Percentiles rank a stretch among this genome's conserved stretches.
These are phyloP conservation scores for Hydrocynus forskahlii DNA, from an alignment of 2,797 vertebrate species.

Conservation along the genomic window DNA sequence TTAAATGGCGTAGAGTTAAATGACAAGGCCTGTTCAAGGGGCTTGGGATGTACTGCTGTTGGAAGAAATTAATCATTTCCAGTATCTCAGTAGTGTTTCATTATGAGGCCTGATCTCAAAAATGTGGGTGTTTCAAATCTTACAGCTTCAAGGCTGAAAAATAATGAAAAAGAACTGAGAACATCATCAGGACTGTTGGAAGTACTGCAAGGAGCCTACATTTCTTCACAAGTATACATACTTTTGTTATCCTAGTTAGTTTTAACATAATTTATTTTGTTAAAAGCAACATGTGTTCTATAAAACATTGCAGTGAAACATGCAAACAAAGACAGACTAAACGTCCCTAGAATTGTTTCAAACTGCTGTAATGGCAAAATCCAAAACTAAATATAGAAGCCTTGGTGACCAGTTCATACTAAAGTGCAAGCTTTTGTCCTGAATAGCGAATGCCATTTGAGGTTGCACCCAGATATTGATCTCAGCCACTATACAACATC, in stretches of 20 bases:
- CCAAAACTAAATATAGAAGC: background rate
- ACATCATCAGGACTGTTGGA: background rate
- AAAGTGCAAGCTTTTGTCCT: background rate
- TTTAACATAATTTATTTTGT: background rate
- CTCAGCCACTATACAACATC: background rate
- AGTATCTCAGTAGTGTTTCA: background rate
- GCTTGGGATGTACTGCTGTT: background rate
- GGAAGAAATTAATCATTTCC: background rate
- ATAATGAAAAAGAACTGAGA: background rate
- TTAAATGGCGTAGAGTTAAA: background rate
- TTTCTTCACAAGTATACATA: background rate
- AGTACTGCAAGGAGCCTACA: background rate
- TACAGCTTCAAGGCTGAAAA: background rate
- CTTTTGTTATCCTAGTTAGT: too few relatives aligned
- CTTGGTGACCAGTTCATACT: background rate
- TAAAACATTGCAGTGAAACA: background rate
- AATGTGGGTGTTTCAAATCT: background rate
- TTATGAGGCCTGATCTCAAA: background rate
- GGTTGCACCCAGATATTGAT: background rate
- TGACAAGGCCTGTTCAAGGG: background rate
- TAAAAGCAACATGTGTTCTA: background rate
- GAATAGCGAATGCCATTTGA: background rate
- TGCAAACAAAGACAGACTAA: background rate
- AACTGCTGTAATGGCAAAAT: background rate
- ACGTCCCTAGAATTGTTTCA: background rate